These are phyloP conservation scores for Proctacanthus coquilletti DNA, from an alignment of 1,140 invertebrate genomes.

Conservation along the genomic window DNA sequence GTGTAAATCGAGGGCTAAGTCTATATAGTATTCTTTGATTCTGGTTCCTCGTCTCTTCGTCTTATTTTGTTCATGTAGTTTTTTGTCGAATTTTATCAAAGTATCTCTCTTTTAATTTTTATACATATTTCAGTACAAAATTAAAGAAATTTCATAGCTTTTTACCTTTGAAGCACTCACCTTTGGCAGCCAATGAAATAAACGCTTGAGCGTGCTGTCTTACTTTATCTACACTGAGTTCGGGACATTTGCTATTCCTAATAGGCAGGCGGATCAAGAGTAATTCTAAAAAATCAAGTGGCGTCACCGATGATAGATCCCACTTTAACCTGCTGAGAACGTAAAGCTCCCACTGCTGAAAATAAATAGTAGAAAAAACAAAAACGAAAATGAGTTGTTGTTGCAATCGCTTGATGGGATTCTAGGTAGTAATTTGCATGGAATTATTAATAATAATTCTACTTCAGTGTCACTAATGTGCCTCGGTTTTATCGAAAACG, in stretches of 20 bases:
- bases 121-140: slow-evolving; percentile 8
- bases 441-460: too few species aligned
- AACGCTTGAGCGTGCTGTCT: slow-evolving; percentile 53
- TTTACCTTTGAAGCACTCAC: slow-evolving; percentile 37
- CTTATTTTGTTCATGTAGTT: too few species aligned
- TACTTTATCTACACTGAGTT: slow-evolving; percentile 38
- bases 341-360: slow-evolving; percentile 61
- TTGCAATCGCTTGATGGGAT: too few species aligned
- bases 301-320: slow-evolving; percentile 61
- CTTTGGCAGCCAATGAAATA: slow-evolving; percentile 55
- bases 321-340: slow-evolving; percentile 58
- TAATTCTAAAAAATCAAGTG: slow-evolving; percentile 54
- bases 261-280: slow-evolving; percentile 27
- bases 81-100: too few species aligned
- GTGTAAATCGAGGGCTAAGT: too few species aligned
- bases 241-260: slow-evolving; percentile 14
- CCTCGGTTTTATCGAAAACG: too few species aligned
- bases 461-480: too few species aligned
- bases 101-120: too few species aligned
- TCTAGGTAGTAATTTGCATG: not conserved
- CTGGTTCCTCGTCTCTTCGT: too few species aligned
- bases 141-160: too few species aligned
- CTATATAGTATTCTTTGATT: too few species aligned
- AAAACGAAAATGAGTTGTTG: too few species aligned
- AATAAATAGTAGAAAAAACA: slow-evolving; percentile 18